phyloP scores from a whole-genome alignment of 53 echinoderm and acorn worm genomes.

The Apostichopus leukothele region DNA sequence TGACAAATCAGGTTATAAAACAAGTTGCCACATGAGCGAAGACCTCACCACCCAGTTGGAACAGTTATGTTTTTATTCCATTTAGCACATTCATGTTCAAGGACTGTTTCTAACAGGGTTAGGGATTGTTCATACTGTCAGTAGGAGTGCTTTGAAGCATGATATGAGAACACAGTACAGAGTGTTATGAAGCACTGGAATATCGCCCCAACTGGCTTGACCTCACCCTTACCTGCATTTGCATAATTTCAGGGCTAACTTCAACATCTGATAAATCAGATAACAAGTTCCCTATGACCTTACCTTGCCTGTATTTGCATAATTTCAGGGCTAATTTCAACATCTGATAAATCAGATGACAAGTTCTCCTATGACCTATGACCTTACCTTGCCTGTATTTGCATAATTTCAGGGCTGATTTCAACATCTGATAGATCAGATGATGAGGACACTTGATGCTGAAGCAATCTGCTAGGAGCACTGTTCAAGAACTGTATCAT shows the following conservation, averaged over 20 bases:
- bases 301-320: constrained; percentile 75
- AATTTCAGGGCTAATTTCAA: constrained; percentile 63
- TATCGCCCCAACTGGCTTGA: too few species aligned
- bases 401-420: constrained; percentile 64
- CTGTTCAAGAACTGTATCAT: constrained; percentile 59
- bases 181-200: too few species aligned
- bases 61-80: too few species aligned
- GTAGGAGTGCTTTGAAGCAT: too few species aligned
- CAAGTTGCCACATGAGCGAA: too few species aligned
- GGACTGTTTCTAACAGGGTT: too few species aligned
- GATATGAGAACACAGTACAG: too few species aligned
- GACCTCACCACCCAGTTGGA: not conserved
- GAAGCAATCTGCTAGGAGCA: constrained; percentile 61
- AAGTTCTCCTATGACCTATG: too few species aligned
- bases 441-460: constrained; percentile 66
- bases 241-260: constrained; percentile 63
- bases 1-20: constrained; percentile 47
- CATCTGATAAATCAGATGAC: constrained; percentile 60
- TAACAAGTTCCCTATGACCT: not conserved
- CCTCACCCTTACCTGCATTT: constrained; percentile 73
- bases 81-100: too few species aligned
- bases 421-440: constrained; percentile 64
- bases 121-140: too few species aligned
- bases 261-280: constrained; percentile 63
- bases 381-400: constrained; percentile 73